Evolutionary conservation across 2,797 vertebrate genomes (phyloP).

Genomic region (Halcyon smyrnensis): DNA sequence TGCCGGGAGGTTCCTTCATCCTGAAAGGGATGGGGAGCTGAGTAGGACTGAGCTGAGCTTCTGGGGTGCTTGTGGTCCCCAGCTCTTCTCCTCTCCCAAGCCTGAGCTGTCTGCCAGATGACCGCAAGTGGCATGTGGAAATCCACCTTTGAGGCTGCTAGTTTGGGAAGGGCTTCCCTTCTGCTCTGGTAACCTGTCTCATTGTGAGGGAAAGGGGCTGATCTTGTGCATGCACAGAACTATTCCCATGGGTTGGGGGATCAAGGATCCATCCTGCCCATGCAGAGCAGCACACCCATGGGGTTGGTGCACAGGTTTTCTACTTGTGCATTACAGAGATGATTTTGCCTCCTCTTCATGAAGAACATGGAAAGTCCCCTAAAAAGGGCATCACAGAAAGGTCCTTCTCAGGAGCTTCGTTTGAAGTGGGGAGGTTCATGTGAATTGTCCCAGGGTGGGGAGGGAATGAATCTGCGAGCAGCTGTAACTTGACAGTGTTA

Average conservation of each 20-base stretch:
- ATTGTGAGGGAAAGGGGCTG: background rate
- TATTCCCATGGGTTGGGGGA: background rate
- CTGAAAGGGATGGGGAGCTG: background rate
- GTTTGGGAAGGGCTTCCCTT: background rate
- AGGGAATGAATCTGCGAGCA: background rate
- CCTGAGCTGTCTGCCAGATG: too few relatives aligned
- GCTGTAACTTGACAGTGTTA: rapidly evolving
- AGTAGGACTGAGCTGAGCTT: background rate
- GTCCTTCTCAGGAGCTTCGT: background rate
- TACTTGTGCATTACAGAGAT: background rate
- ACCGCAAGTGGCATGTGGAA: background rate
- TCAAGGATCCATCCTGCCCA: background rate
- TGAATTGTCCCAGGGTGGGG: background rate
- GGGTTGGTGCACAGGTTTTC: background rate
- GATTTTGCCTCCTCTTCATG: background rate
- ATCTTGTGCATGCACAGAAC: background rate
- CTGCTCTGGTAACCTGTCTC: background rate
- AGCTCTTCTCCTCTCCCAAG: background rate
- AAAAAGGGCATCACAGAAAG: background rate
- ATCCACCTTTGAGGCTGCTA: background rate
- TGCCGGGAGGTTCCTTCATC: background rate
- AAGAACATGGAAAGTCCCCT: background rate
- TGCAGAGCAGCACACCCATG: background rate
- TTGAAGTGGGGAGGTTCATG: background rate
- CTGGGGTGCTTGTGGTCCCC: background rate